phyloP scores from a whole-genome alignment of 92 coral and sea anemone genomes.

The Bergia sp. region DNA sequence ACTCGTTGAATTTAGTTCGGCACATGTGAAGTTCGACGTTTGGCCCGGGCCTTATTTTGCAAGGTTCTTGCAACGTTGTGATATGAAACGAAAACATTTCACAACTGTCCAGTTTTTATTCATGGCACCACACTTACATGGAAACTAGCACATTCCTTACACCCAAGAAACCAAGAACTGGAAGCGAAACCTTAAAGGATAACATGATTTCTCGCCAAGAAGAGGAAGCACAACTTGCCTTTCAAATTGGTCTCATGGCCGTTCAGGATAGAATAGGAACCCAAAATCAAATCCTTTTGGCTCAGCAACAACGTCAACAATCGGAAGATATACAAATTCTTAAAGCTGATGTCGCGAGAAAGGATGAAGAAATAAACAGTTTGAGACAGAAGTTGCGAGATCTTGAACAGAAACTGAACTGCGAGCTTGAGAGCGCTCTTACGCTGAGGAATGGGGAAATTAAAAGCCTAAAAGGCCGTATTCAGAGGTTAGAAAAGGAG shows the following conservation, averaged over 20 bases:
- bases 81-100: not conserved
- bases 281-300: not conserved
- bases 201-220: slow-evolving; percentile 1
- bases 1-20: too few species aligned
- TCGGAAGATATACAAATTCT: slow-evolving; percentile 44
- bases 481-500: slow-evolving; percentile 45
- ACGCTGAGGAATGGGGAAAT: slow-evolving; percentile 43
- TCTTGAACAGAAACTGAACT: slow-evolving; percentile 45
- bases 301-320: slow-evolving; percentile 32
- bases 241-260: not conserved
- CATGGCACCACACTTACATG: too few species aligned
- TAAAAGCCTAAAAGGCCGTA: slow-evolving; percentile 28
- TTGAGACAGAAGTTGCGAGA: slow-evolving; percentile 41
- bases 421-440: slow-evolving; percentile 29
- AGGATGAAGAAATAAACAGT: slow-evolving; percentile 39
- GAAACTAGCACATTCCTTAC: too few species aligned
- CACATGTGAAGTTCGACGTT: too few species aligned
- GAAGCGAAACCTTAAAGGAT: not conserved
- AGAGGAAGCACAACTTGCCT: slow-evolving; percentile 8
- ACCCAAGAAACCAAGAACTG: not conserved
- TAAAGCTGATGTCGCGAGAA: slow-evolving; percentile 32
- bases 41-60: too few species aligned
- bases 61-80: not conserved
- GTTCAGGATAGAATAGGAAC: not conserved
- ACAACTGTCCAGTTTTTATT: not conserved